phyloP scores from a whole-genome alignment of 2,888 invertebrate genomes.

The Piscicola geometra region DNA sequence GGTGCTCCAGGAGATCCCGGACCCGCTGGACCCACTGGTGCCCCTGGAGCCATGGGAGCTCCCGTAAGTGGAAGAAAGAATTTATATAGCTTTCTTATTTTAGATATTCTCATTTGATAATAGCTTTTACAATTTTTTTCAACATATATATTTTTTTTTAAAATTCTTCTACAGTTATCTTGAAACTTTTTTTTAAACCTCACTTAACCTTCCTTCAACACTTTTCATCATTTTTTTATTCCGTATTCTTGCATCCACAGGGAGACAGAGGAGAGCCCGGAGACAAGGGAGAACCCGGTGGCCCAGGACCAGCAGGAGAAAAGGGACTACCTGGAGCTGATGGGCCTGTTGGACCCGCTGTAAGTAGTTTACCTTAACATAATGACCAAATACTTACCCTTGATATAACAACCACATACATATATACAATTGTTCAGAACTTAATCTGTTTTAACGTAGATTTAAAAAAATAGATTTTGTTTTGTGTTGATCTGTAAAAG shows the following conservation, averaged over 20 bases:
- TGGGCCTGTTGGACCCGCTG: slow-evolving; percentile 50
- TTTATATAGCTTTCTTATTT: too few relatives aligned
- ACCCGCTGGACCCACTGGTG: slow-evolving; percentile 30
- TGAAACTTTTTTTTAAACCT: too few relatives aligned
- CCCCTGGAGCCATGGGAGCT: background rate
- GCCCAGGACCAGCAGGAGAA: slow-evolving; percentile 9
- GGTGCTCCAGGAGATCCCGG: slow-evolving; percentile 34
- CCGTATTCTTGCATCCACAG: too few relatives aligned
- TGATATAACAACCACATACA: too few relatives aligned
- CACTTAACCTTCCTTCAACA: too few relatives aligned
- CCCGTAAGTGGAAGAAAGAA: too few relatives aligned
- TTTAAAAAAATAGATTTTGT: background rate
- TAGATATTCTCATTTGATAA: too few relatives aligned
- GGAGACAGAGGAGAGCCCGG: slow-evolving; percentile 41
- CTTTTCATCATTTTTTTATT: too few relatives aligned
- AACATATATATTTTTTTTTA: too few relatives aligned
- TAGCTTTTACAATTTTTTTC: too few relatives aligned
- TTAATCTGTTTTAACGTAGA: background rate
- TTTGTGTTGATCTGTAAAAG: background rate
- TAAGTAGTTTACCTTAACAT: slow-evolving; percentile 45
- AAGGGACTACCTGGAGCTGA: slow-evolving; percentile 38
- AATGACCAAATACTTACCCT: too few relatives aligned
- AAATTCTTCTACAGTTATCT: too few relatives aligned
- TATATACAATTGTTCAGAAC: background rate
- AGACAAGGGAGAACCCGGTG: slow-evolving; percentile 36